Percentiles rank a stretch among this genome's conserved stretches.
Conservation (phyloP, 2,888 invertebrate genomes). For the Zelleria hepariella region DNA sequence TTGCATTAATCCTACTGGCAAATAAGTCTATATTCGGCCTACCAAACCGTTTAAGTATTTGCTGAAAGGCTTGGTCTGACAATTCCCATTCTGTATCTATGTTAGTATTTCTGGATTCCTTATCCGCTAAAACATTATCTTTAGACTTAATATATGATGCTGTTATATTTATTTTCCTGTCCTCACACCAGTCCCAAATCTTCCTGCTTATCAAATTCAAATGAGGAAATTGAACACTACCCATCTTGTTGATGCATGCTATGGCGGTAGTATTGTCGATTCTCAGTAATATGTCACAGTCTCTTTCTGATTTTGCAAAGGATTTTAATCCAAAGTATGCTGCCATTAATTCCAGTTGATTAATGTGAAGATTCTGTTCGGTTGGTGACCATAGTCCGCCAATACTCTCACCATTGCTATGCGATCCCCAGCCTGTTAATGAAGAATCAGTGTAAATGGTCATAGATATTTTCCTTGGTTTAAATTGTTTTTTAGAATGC, state of each 20-base stretch:
- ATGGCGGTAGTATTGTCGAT: constrained; percentile 6
- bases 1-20: constrained; percentile 1
- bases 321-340: too few relatives aligned
- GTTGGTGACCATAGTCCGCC: too few relatives aligned
- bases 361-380: too few relatives aligned
- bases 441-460: too few relatives aligned
- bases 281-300: neutral
- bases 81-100: constrained; percentile 4
- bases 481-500: too few relatives aligned
- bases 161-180: neutral
- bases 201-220: neutral
- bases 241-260: neutral
- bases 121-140: neutral
- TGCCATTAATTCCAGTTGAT: too few relatives aligned
- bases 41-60: neutral
- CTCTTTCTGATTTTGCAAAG: too few relatives aligned
- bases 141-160: neutral
- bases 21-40: constrained; percentile 5
- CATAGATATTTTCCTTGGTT: too few relatives aligned
- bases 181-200: constrained; percentile 8
- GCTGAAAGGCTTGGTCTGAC: neutral
- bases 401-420: too few relatives aligned
- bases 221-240: neutral
- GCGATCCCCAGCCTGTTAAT: too few relatives aligned
- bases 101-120: constrained; percentile 1